A percentile compares a stretch with the other conserved stretches of the same genome.
Evolutionary conservation across 1,140 invertebrate genomes (phyloP).

Genomic region (Zaprionus africanus): DNA sequence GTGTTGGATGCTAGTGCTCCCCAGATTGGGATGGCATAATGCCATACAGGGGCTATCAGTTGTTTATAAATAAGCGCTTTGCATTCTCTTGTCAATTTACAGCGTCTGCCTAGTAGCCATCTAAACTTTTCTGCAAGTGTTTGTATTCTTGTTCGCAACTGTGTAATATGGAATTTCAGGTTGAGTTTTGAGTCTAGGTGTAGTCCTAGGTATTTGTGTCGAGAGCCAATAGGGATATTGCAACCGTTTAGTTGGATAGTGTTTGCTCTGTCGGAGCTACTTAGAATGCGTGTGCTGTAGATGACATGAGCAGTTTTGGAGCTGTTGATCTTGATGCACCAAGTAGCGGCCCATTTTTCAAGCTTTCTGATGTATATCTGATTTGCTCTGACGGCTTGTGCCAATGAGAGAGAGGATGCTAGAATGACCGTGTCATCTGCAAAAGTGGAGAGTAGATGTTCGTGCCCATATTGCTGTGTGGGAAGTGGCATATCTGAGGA

Average conservation of each 20-base stretch:
- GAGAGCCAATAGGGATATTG: too few species aligned
- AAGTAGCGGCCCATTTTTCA: neutral
- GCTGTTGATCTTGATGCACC: constrained; percentile 8
- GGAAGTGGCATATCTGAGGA: constrained; percentile 17
- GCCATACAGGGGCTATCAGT: too few species aligned
- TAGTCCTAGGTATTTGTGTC: neutral
- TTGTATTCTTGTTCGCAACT: neutral
- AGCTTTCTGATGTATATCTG: neutral
- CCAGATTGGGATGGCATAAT: too few species aligned
- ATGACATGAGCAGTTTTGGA: constrained; percentile 11
- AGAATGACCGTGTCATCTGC: constrained; percentile 31
- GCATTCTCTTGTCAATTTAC: neutral
- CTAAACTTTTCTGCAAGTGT: neutral
- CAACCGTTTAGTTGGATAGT: neutral
- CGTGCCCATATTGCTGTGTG: neutral
- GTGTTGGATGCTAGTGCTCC: too few species aligned
- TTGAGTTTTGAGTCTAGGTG: neutral
- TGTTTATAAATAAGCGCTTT: neutral
- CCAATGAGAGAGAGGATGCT: too few species aligned
- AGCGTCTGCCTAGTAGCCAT: neutral
- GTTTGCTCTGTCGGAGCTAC: neutral
- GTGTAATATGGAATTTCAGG: neutral
- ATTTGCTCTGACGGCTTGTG: neutral
- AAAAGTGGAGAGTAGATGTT: constrained; percentile 8
- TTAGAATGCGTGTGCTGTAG: neutral